These are phyloP conservation scores for Lochmaea crataegi DNA, from an alignment of 2,888 invertebrate species.

Conservation along the genomic window DNA sequence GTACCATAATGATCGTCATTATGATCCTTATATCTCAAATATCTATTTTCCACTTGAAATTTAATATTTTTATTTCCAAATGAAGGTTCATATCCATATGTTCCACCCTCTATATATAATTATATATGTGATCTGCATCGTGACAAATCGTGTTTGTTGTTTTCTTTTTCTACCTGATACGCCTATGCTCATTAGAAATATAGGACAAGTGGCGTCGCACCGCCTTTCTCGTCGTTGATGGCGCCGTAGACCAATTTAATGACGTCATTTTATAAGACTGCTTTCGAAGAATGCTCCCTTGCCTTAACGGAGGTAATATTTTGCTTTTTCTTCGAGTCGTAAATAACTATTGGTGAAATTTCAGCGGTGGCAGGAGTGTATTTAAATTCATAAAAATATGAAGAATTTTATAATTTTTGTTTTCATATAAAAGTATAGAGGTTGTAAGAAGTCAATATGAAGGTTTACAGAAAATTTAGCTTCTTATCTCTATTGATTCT, in stretches of 20 bases:
- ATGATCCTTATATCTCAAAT: too few relatives aligned
- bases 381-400: neutral
- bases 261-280: constrained; percentile 58
- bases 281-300: constrained; percentile 54
- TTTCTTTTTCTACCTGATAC: neutral
- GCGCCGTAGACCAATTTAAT: constrained; percentile 58
- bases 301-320: constrained; percentile 48
- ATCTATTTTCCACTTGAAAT: too few relatives aligned
- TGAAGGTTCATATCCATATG: too few relatives aligned
- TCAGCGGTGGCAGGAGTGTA: constrained; percentile 12
- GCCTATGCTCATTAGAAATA: constrained; percentile 30
- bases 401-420: neutral
- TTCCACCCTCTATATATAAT: too few relatives aligned
- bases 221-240: constrained; percentile 51
- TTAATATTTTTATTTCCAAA: too few relatives aligned
- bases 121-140: neutral
- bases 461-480: too few relatives aligned
- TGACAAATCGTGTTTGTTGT: neutral
- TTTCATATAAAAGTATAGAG: too few relatives aligned
- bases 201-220: constrained; percentile 56
- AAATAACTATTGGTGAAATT: constrained; percentile 26
- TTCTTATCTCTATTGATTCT: too few relatives aligned
- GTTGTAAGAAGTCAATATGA: too few relatives aligned
- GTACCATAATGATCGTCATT: too few relatives aligned
- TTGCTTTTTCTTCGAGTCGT: constrained; percentile 27